A percentile compares a stretch with the other conserved stretches of the same genome.
Conservation (phyloP, 2,888 invertebrate species). For the Dynastes grantii region DNA sequence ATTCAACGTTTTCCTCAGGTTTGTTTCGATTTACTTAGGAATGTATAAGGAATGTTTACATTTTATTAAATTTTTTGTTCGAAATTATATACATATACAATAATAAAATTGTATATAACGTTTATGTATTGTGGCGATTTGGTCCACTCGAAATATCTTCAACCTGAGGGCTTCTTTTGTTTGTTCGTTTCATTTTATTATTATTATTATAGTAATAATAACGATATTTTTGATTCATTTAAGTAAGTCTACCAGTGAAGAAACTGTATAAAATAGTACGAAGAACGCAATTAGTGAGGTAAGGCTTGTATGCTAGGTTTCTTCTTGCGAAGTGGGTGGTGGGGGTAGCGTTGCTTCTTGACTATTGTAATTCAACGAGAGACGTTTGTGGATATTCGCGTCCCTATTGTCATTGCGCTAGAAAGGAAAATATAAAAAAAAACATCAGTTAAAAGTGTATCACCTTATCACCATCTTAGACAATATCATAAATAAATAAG, state of each 20-base stretch:
- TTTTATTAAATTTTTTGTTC: constrained; percentile 16
- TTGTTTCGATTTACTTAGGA: constrained; percentile 55
- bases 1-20: constrained; percentile 60
- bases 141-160: constrained; percentile 60
- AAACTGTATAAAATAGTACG: constrained; percentile 62
- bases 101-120: constrained; percentile 14
- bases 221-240: constrained; percentile 42
- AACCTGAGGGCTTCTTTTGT: constrained; percentile 54
- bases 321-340: constrained; percentile 60
- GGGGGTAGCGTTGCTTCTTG: constrained; percentile 53
- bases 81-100: constrained; percentile 24
- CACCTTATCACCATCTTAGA: no score
- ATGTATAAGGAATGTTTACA: constrained; percentile 64
- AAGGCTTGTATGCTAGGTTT: constrained; percentile 67
- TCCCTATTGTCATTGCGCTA: constrained; percentile 72
- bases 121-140: constrained; percentile 64
- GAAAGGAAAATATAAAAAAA: constrained; percentile 54
- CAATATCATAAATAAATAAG: no score
- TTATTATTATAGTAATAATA: not conserved
- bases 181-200: no score
- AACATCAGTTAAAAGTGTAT: no score
- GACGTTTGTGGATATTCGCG: constrained; percentile 75
- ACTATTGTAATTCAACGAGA: constrained; percentile 74
- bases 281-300: constrained; percentile 56
- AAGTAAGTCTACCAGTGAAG: constrained; percentile 65